Base-by-base conservation (phyloP, 2,888 invertebrate species). In the Fragum whitleyi region DNA sequence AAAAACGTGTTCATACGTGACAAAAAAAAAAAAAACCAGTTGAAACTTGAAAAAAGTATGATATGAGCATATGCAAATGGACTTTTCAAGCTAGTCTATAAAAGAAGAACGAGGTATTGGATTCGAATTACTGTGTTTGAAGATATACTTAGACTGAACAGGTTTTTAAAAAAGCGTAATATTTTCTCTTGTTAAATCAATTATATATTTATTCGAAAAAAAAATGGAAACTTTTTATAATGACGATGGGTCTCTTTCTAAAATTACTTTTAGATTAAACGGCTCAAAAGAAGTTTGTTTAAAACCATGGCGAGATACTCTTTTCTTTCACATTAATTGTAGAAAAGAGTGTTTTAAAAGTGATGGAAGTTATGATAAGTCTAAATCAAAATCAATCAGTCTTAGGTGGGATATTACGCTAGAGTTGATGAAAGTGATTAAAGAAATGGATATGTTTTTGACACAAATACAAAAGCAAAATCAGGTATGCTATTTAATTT, bases 321-420 rank as follows among this genome's bases (percentile, higher is more conserved):
- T 57, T 9, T 57, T 57, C 14, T 57, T 21, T 26, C 57, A 57
- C 57, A 57, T 57, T 6, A 57, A 57, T 23, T 57, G 57, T 57
- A 57, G 57, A 26, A 57, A 57, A n/a, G 57, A 57, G 3, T 57
- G 57, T 23, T 57, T 57, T 57, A 9, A 57, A 57, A 57, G 14
- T 6, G 57, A 57, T 57, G 57, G 57, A 26, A 57, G 23, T 14
- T 57, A 57, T 57, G 26, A 57, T 57, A 57, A 57, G 23, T 21
- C 23, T 3, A 57, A 57, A 26, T 57, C 57, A 14, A 57, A 57
- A 57, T 57, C 21, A 26, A 57, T 57, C 6, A 57, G 57, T 57
- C 6, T 57, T 2, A 9, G 57, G 2, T 57, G 57, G 57, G 57
- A 57, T 57, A 14, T 26, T 26, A 14, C 26, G 14, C 3, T 57